A percentile compares a stretch with the other conserved stretches of the same genome.
phyloP scores from a whole-genome alignment of 2,888 invertebrate genomes.

The Fissipunctia ypsillon region DNA sequence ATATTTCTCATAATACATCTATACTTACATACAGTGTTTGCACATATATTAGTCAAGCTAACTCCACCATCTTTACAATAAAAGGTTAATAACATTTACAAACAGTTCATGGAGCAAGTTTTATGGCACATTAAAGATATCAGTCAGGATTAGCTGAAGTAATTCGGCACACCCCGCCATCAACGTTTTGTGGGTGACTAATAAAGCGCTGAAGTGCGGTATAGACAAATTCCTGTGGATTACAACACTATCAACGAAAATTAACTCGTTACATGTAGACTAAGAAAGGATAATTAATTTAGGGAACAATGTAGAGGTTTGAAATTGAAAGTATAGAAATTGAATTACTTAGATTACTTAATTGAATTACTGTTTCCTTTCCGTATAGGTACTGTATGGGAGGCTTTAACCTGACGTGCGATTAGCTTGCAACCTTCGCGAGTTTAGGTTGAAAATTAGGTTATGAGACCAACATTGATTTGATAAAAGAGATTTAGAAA shows the following conservation, averaged over 20 bases:
- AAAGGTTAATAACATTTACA: constrained; percentile 46
- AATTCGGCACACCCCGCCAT: constrained; percentile 48
- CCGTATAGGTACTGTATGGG: no score
- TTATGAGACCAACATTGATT: no score
- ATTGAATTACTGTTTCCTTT: no score
- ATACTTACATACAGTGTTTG: neutral
- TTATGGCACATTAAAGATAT: constrained; percentile 50
- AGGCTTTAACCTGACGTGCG: no score
- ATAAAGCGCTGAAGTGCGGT: constrained; percentile 45
- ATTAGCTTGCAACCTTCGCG: no score
- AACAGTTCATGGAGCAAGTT: constrained; percentile 28
- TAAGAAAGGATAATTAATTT: constrained; percentile 10
- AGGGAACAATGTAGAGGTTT: neutral
- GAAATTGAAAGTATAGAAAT: neutral
- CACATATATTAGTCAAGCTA: neutral
- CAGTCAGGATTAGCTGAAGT: constrained; percentile 44
- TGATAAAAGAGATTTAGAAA: no score
- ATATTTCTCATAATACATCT: no score
- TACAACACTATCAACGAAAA: constrained; percentile 39
- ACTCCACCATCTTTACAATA: constrained; percentile 17
- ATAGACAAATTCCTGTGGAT: constrained; percentile 32
- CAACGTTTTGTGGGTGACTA: constrained; percentile 46
- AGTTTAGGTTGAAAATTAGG: no score
- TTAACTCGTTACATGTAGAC: constrained; percentile 34
- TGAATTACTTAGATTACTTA: no score